phyloP scores from a whole-genome alignment of 2,797 vertebrate genomes.

The Halcyon smyrnensis region DNA sequence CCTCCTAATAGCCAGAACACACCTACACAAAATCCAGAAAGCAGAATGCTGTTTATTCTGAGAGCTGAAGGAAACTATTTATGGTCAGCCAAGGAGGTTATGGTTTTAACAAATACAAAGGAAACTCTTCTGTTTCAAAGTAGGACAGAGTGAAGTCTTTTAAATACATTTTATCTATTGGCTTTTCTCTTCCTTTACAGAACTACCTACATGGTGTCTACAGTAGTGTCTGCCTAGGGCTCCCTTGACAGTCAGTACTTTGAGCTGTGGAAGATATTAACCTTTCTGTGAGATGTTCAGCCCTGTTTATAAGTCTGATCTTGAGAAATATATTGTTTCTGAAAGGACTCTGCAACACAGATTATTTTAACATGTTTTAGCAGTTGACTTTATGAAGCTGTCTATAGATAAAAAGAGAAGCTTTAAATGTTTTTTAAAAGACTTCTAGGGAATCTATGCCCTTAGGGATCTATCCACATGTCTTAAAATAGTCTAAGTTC shows the following conservation, averaged over 20 bases:
- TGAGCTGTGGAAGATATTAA: neutral
- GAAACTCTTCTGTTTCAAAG: neutral
- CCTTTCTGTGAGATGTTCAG: neutral
- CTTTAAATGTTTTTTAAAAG: neutral
- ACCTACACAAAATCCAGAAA: neutral
- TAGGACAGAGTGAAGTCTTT: neutral
- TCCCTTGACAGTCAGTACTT: neutral
- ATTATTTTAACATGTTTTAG: neutral
- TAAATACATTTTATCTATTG: accelerated
- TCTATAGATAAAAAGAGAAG: neutral
- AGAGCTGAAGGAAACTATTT: neutral
- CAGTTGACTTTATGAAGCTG: neutral
- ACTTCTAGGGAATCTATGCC: neutral
- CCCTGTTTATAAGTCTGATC: neutral
- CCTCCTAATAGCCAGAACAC: neutral
- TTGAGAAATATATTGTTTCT: neutral
- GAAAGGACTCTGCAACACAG: neutral
- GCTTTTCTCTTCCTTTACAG: neutral
- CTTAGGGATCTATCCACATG: neutral
- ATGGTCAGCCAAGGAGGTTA: neutral
- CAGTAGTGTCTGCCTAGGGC: neutral
- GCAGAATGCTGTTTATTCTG: neutral
- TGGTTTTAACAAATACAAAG: neutral
- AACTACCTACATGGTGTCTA: neutral
- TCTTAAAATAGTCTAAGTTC: conserved; percentile 5